phyloP scores from a whole-genome alignment of 2,888 invertebrate species.

The Macrosiphum euphorbiae region DNA sequence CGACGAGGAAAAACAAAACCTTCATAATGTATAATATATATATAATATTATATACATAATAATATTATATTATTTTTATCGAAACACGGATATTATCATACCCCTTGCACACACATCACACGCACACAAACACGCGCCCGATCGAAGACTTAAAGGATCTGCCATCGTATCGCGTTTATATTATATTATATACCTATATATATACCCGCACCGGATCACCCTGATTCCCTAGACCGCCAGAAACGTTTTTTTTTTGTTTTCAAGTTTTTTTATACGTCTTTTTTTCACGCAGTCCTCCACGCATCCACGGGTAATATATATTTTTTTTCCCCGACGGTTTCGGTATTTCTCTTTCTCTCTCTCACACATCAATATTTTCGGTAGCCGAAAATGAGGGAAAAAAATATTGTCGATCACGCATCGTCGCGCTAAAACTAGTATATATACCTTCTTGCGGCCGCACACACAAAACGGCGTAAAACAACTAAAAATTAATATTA shows the following conservation, averaged over 20 bases:
- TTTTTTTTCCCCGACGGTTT: conserved; percentile 13
- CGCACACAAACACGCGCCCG: background rate
- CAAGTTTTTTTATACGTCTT: background rate
- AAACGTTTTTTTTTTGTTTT: background rate
- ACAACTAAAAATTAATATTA: conserved; percentile 35
- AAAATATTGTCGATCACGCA: conserved; percentile 50
- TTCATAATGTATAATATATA: background rate
- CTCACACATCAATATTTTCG: conserved; percentile 9
- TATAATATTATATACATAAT: background rate
- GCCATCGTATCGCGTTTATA: background rate
- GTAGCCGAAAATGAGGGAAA: conserved; percentile 33
- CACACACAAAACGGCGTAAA: conserved; percentile 18
- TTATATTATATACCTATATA: no score
- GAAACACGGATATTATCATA: conserved; percentile 41
- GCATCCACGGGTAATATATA: background rate
- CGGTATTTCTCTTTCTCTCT: background rate
- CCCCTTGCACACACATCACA: background rate
- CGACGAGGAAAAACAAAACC: conserved; percentile 13
- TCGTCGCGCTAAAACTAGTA: conserved; percentile 56
- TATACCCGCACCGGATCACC: background rate
- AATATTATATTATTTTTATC: background rate
- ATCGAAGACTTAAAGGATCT: background rate
- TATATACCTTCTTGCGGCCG: background rate
- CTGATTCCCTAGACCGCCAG: background rate
- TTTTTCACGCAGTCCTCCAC: background rate